A percentile compares a stretch with the other conserved stretches of the same genome.
phyloP scores from a whole-genome alignment of 2,888 invertebrate genomes.

The Thysanoteuthis rhombus region DNA sequence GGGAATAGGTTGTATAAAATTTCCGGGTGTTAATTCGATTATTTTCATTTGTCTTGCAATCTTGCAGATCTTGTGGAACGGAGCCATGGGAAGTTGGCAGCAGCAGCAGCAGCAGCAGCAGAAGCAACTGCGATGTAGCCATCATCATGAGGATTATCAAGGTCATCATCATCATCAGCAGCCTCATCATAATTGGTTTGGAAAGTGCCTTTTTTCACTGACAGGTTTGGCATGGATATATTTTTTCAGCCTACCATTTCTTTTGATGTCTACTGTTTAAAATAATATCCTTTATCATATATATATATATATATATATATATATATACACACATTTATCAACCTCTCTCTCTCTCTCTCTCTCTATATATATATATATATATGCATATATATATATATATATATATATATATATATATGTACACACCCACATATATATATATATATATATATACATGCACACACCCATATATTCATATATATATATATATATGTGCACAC shows the following conservation, averaged over 20 bases:
- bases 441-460: no score
- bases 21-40: conserved; percentile 12
- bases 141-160: not conserved
- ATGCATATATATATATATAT: no score
- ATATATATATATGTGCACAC: no score
- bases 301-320: no score
- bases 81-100: not conserved
- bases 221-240: not conserved
- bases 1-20: not conserved
- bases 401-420: no score
- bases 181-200: not conserved
- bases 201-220: not conserved
- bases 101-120: no score
- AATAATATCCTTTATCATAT: no score
- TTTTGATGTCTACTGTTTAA: not conserved
- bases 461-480: no score
- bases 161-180: not conserved
- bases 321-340: no score
- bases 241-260: not conserved
- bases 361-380: no score
- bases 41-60: conserved; percentile 12
- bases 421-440: no score
- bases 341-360: no score
- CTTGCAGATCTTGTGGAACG: conserved; percentile 12
- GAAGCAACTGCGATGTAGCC: not conserved